A percentile compares a stretch with the other conserved stretches of the same genome.
These are phyloP conservation scores for Chelonia mydas DNA, from an alignment of 2,797 vertebrate species.

Conservation along the genomic window DNA sequence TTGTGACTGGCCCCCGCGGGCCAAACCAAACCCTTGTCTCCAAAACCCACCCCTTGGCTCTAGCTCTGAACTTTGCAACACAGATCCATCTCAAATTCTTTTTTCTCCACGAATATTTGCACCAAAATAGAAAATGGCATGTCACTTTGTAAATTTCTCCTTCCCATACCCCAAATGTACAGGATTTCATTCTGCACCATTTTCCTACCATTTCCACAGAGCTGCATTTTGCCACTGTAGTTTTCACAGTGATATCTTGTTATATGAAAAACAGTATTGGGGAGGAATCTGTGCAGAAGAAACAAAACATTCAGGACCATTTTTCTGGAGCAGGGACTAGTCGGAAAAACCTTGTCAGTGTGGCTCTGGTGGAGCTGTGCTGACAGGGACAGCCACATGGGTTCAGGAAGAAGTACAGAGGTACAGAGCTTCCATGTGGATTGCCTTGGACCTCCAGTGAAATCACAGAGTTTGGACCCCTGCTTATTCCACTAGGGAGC, in stretches of 20 bases:
- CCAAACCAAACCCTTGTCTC: neutral
- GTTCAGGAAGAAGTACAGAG: neutral
- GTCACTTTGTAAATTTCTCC: neutral
- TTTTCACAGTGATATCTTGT: constrained; percentile 1
- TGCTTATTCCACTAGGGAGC: neutral
- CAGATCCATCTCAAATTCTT: neutral
- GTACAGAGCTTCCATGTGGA: constrained; percentile 17
- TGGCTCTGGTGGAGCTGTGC: neutral
- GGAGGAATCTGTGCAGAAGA: neutral
- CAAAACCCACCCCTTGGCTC: neutral
- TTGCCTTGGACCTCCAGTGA: neutral
- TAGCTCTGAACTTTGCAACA: constrained; percentile 2
- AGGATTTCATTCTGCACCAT: neutral
- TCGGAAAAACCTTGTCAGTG: rapidly evolving
- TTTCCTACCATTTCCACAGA: constrained; percentile 40
- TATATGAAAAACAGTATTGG: neutral
- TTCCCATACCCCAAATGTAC: constrained; percentile 25
- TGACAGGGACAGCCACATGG: neutral
- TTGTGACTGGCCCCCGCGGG: neutral
- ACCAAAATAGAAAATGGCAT: neutral
- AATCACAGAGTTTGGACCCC: neutral
- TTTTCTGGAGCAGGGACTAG: neutral
- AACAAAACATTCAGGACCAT: neutral
- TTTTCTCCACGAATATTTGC: neutral
- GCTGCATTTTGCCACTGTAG: neutral